These are phyloP conservation scores for Cuculus canorus DNA, from an alignment of 2,797 vertebrate genomes.

Conservation along the genomic window DNA sequence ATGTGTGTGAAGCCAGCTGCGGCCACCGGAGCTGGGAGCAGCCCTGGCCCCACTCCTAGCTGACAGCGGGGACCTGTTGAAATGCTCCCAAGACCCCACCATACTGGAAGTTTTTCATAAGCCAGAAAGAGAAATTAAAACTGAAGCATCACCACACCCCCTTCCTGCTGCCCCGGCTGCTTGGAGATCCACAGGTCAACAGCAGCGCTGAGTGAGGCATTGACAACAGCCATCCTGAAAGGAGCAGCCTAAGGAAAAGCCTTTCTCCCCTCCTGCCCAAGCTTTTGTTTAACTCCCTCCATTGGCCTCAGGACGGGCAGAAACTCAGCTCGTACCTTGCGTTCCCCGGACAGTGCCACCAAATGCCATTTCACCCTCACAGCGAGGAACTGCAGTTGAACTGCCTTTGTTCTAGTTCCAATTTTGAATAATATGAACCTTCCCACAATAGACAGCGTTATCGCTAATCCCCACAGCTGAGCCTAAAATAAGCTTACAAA, in stretches of 20 bases:
- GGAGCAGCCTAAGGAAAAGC: background rate
- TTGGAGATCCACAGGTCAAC: background rate
- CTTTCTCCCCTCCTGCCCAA: background rate
- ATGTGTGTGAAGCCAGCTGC: background rate
- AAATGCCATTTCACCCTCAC: background rate
- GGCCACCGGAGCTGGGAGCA: rapidly evolving
- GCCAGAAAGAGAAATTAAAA: background rate
- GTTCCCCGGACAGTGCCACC: background rate
- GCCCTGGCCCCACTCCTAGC: background rate
- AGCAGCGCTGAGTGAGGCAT: rapidly evolving
- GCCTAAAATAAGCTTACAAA: constrained; percentile 74
- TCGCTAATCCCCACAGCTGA: constrained; percentile 69
- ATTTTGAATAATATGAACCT: constrained; percentile 75
- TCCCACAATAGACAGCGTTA: constrained; percentile 66
- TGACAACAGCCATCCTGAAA: background rate
- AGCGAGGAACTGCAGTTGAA: constrained; percentile 43
- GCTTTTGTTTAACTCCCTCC: background rate
- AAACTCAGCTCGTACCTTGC: background rate
- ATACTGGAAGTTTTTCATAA: background rate
- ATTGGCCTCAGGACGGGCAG: background rate
- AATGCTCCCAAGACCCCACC: background rate
- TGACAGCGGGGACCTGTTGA: rapidly evolving
- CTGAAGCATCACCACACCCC: background rate
- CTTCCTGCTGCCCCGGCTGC: background rate
- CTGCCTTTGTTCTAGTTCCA: constrained; percentile 72